Percentiles rank a stretch among this genome's conserved stretches.
Conservation (phyloP, 2,797 vertebrate species). For the Vespertilio murinus region DNA sequence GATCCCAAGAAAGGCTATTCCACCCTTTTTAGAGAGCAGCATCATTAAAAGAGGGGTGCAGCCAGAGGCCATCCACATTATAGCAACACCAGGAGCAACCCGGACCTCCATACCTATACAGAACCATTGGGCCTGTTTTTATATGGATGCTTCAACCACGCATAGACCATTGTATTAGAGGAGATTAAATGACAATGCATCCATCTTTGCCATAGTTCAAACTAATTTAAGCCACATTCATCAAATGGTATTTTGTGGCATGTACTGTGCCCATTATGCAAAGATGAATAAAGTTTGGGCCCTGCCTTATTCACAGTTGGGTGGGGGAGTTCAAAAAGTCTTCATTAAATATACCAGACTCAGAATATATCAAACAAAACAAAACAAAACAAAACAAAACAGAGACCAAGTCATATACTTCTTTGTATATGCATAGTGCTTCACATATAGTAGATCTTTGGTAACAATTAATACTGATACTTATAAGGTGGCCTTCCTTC, state of each 20-base stretch:
- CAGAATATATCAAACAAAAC: not conserved
- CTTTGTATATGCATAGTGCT: not conserved
- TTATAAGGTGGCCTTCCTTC: not conserved
- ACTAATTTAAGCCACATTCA: conserved; percentile 18
- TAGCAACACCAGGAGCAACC: not conserved
- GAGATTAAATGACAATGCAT: not conserved
- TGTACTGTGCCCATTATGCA: not conserved
- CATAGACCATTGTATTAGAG: not conserved
- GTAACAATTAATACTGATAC: not conserved
- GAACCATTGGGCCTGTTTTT: not conserved
- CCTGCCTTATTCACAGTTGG: not conserved
- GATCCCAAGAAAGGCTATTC: conserved; percentile 47
- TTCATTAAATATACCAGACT: not conserved
- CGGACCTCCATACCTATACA: not conserved
- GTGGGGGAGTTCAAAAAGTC: not conserved
- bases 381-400: not conserved
- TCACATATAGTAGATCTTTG: not conserved
- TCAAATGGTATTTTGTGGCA: not conserved
- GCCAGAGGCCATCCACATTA: conserved; percentile 43
- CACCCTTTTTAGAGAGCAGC: conserved; percentile 40
- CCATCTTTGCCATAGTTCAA: not conserved
- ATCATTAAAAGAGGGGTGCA: conserved; percentile 42
- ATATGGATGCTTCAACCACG: not conserved
- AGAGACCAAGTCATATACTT: not conserved
- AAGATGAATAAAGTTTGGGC: not conserved